Percentiles rank a stretch among this genome's conserved stretches.
Conservation (phyloP, 2,888 invertebrate species). For the Napeogenes sylphis region DNA sequence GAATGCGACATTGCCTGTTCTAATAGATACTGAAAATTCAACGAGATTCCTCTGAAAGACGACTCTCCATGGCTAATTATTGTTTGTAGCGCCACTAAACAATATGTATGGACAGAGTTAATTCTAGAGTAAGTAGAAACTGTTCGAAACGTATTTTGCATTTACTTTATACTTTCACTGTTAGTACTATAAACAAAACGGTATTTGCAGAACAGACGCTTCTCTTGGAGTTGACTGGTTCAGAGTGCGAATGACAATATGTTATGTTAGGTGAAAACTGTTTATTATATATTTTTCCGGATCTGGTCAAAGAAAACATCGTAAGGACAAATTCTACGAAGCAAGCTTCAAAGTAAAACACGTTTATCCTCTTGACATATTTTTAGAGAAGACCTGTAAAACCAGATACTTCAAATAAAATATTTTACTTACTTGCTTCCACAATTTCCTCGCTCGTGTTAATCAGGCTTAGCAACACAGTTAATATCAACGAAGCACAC, state of each 20-base stretch:
- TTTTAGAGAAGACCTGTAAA: too few species aligned
- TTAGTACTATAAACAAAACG: too few species aligned
- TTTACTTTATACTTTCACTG: too few species aligned
- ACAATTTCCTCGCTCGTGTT: constrained; percentile 59
- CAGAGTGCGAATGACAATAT: too few species aligned
- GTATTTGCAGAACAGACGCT: too few species aligned
- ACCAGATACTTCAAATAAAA: neutral
- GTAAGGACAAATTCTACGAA: too few species aligned
- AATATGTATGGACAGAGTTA: neutral
- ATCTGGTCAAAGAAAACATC: too few species aligned
- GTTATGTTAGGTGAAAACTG: too few species aligned
- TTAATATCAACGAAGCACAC: constrained; percentile 45
- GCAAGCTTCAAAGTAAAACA: too few species aligned
- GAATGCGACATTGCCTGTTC: constrained; percentile 52
- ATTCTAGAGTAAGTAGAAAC: neutral
- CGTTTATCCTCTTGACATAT: too few species aligned
- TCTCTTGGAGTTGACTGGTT: too few species aligned
- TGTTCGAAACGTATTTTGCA: neutral
- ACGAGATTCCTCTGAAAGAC: constrained; percentile 5
- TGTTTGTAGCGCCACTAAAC: neutral
- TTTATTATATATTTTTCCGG: too few species aligned
- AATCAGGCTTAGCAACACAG: constrained; percentile 51
- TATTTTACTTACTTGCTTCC: constrained; percentile 59
- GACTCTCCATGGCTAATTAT: constrained; percentile 18
- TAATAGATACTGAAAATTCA: constrained; percentile 48